Evolutionary conservation across 2,113 vertebrate species (phyloP), one percentile per base, ranked within the genome.

Genomic region (Zonotrichia leucophrys): DNA sequence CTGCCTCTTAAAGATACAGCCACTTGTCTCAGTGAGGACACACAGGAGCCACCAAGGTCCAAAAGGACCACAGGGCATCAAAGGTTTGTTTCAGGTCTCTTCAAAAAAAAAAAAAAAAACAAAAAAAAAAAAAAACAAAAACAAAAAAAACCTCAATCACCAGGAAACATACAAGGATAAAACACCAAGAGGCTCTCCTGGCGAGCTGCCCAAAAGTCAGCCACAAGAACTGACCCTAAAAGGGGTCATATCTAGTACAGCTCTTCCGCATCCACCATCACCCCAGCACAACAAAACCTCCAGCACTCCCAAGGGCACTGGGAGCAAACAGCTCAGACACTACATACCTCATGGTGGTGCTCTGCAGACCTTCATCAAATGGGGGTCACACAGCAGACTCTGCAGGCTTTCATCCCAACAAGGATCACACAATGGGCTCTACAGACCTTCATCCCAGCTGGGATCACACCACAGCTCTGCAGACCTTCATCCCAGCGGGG

Each of bases 261-360:
- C 2, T n/a, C 23, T 18, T 66, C 1, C 33, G 55, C 1, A 0
- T 9, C 7, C 33, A 11, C 10, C 35, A 31, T 6, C 42, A n/a
- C 5, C 22, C 46, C 31, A 7, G 8, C 20, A 33, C 55, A 0
- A 4, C 31, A 24, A 21, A 79, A 28, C 52, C 60, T 12, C 27
- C 5, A 0, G 6, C 10, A 3, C 22, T 50, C 16, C 59, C 18
- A 5, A 0, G 4, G 15, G 31, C 33, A 1, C 20, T 0, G 8
- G 17, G 14, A 60, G 3, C 0, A 0, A 28, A n/a, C 23, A 35
- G 9, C 44, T 27, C 6, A 0, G 7, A 28, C 7, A 13, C 4
- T 19, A 6, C 10, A 0, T 9, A 62, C 39, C 75, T 55, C 21
- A 10, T 8, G 35, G 30, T 7, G 10, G 21, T 8, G 25, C 19